Conservation (phyloP, 2,113 vertebrate species). For the Zeus faber region DNA sequence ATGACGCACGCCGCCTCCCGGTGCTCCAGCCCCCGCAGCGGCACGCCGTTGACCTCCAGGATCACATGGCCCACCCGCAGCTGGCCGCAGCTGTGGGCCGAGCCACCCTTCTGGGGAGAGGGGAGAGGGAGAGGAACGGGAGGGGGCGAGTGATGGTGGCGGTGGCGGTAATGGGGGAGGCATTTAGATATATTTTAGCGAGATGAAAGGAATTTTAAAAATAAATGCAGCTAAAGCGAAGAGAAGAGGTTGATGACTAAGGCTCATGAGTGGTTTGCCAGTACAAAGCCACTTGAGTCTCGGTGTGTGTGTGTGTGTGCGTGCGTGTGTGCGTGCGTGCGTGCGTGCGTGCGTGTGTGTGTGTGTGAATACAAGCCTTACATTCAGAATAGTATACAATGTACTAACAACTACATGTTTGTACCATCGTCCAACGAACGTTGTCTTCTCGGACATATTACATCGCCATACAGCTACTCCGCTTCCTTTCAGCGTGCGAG, state of each 20-base stretch:
- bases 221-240: not conserved
- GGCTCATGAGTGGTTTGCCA: not conserved
- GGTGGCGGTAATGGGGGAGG: too few relatives aligned
- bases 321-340: not conserved
- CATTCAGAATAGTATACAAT: too few relatives aligned
- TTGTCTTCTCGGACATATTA: not conserved
- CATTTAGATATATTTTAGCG: not conserved
- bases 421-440: too few relatives aligned
- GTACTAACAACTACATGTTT: not conserved
- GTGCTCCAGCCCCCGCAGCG: slow-evolving; percentile 85
- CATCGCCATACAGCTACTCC: not conserved
- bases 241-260: not conserved
- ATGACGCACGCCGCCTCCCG: slow-evolving; percentile 85
- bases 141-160: not conserved
- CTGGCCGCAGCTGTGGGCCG: slow-evolving; percentile 85
- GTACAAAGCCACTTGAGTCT: too few relatives aligned
- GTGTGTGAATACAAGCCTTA: not conserved
- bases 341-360: not conserved
- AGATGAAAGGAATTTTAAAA: not conserved
- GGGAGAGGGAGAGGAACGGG: not conserved
- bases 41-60: slow-evolving; percentile 86
- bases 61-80: slow-evolving; percentile 92
- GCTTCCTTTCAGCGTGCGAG: too few relatives aligned
- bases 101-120: slow-evolving; percentile 82
- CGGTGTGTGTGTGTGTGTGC: slow-evolving; percentile 7